A percentile compares a stretch with the other conserved stretches of the same genome.
Conservation (phyloP, 1,140 invertebrate species). For the Drosophila tropicalis region DNA sequence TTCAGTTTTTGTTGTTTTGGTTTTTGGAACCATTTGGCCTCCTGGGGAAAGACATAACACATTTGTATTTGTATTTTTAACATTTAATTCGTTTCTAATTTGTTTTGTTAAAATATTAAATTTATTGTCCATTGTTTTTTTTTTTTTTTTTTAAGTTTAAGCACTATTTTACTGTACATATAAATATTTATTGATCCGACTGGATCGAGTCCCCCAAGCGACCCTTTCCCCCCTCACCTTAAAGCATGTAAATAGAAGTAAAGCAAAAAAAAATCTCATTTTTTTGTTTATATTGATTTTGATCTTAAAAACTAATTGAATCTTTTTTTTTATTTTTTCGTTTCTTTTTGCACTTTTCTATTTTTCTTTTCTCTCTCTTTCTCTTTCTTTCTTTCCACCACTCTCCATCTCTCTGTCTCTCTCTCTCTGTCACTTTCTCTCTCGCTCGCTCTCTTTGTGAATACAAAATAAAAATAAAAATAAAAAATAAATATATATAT, state of each 20-base stretch:
- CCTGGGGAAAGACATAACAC: slow-evolving; percentile 83
- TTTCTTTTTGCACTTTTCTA: slow-evolving; percentile 73
- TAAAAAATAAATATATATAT: slow-evolving; percentile 22
- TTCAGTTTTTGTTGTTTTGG: not conserved
- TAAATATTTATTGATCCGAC: slow-evolving; percentile 26
- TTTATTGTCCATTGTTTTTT: slow-evolving; percentile 20
- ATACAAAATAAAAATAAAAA: slow-evolving; percentile 35
- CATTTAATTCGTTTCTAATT: slow-evolving; percentile 33
- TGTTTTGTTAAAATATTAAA: slow-evolving; percentile 21
- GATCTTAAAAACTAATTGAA: slow-evolving; percentile 71
- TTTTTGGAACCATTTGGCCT: slow-evolving; percentile 67
- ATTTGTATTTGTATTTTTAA: slow-evolving; percentile 47
- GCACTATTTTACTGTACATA: slow-evolving; percentile 10
- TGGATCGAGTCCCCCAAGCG: not conserved
- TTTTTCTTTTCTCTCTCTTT: slow-evolving; percentile 63
- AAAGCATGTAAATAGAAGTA: slow-evolving; percentile 51
- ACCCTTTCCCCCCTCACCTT: slow-evolving; percentile 14
- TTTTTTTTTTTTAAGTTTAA: slow-evolving; percentile 48
- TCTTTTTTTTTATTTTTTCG: slow-evolving; percentile 54
- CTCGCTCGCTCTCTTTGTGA: slow-evolving; percentile 40
- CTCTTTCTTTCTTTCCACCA: not conserved
- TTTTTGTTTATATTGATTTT: slow-evolving; percentile 9
- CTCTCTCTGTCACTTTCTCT: not conserved
- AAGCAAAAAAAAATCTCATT: slow-evolving; percentile 25
- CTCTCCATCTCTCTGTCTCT: not conserved